Percentiles rank a stretch among this genome's conserved stretches.
Conservation (phyloP, 2,113 vertebrate genomes). For the Pelmatolapia mariae region DNA sequence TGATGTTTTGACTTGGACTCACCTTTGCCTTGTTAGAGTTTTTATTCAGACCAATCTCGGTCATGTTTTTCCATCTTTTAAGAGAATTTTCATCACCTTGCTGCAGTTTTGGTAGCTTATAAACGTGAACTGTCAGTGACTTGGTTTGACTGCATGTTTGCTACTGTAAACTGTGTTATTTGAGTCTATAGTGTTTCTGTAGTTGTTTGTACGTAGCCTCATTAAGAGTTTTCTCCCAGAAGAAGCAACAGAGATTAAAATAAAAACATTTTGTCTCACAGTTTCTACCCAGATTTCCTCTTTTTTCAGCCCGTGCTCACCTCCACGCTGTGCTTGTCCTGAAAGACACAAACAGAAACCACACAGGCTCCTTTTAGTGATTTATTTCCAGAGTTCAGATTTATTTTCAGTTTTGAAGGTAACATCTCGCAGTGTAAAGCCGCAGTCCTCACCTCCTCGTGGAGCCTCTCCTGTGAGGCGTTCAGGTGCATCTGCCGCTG, state of each 20-base stretch:
- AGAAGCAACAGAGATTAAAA: background rate
- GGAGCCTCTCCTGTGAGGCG: conserved; percentile 81
- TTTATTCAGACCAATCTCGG: background rate
- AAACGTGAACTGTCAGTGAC: background rate
- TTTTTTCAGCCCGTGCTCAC: conserved; percentile 69
- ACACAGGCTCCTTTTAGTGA: background rate
- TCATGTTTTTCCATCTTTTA: background rate
- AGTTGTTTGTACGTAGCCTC: background rate
- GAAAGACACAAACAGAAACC: conserved; percentile 50
- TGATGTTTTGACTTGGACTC: background rate
- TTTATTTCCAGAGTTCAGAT: background rate
- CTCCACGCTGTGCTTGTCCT: conserved; percentile 92
- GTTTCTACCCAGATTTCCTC: background rate
- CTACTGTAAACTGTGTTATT: background rate
- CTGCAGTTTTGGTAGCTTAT: background rate
- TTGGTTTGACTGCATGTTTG: rapidly evolving
- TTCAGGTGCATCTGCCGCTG: conserved; percentile 84
- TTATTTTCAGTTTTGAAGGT: background rate
- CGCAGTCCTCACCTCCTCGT: conserved; percentile 80
- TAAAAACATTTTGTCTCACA: background rate
- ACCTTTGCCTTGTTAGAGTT: background rate
- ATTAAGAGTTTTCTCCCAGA: background rate
- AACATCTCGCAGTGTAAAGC: background rate
- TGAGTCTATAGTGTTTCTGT: background rate
- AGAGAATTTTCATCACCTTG: background rate